Evolutionary conservation across 2,797 vertebrate genomes (phyloP).

Genomic region (Danionella dracula): DNA sequence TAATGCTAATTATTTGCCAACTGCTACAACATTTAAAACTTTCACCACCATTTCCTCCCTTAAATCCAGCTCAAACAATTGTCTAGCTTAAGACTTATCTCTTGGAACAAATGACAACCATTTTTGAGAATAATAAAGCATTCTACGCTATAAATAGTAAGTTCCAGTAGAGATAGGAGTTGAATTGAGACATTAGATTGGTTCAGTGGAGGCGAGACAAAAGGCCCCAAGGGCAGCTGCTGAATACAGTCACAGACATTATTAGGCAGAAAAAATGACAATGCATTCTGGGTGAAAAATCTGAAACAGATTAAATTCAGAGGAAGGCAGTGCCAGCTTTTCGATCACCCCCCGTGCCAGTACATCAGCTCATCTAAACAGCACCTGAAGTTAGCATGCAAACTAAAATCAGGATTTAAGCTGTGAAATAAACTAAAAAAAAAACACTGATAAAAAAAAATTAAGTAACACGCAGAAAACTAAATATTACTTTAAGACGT

Average conservation of each 20-base stretch:
- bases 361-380: neutral
- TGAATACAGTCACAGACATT: neutral
- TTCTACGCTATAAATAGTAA: neutral
- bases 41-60: slow-evolving; percentile 71
- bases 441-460: no score
- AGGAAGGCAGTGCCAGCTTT: neutral
- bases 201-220: neutral
- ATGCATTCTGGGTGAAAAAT: neutral
- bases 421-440: no score
- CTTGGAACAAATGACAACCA: neutral
- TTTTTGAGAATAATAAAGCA: slow-evolving; percentile 6
- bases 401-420: no score
- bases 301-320: neutral
- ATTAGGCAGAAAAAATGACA: neutral
- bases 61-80: slow-evolving; percentile 70
- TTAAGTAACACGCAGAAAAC: no score
- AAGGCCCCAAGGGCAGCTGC: neutral
- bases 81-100: slow-evolving; percentile 51
- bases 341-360: neutral
- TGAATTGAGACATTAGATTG: neutral
- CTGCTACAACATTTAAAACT: slow-evolving; percentile 62
- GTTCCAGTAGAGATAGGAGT: neutral
- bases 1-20: slow-evolving; percentile 68
- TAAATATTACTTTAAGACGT: no score
- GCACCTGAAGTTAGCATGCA: no score